Percentiles rank a stretch among this genome's conserved stretches.
Conservation (phyloP, 2,113 vertebrate genomes). For the Beaufortia kweichowensis region DNA sequence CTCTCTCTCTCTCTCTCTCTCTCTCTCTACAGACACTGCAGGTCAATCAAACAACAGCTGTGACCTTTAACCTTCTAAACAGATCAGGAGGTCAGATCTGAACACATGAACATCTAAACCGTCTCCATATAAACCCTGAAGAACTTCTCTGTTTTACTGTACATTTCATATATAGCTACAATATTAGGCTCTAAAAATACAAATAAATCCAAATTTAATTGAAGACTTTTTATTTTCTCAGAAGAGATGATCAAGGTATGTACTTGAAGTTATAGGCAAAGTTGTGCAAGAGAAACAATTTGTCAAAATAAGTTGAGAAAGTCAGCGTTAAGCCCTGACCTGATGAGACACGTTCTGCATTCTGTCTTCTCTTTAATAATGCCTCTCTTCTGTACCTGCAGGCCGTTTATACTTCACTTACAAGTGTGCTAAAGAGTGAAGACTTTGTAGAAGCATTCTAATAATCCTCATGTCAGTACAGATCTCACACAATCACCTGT, state of each 20-base stretch:
- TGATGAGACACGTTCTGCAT: not conserved
- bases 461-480: too few relatives aligned
- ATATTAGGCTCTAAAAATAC: too few relatives aligned
- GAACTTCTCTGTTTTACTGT: too few relatives aligned
- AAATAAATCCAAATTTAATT: too few relatives aligned
- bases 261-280: too few relatives aligned
- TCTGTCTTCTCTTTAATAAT: not conserved
- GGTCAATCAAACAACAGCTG: slow-evolving; percentile 53
- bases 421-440: too few relatives aligned
- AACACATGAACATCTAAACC: slow-evolving; percentile 42
- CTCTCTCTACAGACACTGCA: slow-evolving; percentile 17
- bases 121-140: not conserved
- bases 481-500: too few relatives aligned
- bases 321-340: not conserved
- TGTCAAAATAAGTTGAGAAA: not conserved
- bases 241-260: too few relatives aligned
- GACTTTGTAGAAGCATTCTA: too few relatives aligned
- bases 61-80: slow-evolving; percentile 39
- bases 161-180: too few relatives aligned
- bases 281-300: too few relatives aligned
- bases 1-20: slow-evolving; percentile 6
- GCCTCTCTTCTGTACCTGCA: not conserved
- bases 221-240: too few relatives aligned
- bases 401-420: not conserved
- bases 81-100: slow-evolving; percentile 42